These are phyloP conservation scores for Tipula unca DNA, from an alignment of 2,888 invertebrate species.

Conservation along the genomic window DNA sequence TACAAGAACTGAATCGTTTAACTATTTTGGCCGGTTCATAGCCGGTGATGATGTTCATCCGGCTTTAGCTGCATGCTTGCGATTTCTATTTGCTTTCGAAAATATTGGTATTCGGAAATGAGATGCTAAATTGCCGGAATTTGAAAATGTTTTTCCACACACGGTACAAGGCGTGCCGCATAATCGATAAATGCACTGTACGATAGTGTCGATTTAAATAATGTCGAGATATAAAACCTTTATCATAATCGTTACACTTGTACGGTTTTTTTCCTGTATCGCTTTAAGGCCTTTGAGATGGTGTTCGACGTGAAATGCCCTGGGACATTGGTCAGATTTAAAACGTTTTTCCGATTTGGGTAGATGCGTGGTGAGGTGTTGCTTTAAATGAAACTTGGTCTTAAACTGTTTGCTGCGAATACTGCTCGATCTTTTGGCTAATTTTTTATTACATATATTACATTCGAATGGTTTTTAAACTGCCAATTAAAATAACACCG, in stretches of 20 bases:
- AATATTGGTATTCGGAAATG: conserved; percentile 14
- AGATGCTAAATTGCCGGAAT: neutral
- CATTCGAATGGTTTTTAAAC: conserved; percentile 17
- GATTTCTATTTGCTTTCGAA: too few species aligned
- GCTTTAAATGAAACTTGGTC: neutral
- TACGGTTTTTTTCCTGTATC: conserved; percentile 1
- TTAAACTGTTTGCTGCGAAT: conserved; percentile 9
- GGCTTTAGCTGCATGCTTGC: too few species aligned
- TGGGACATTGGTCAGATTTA: neutral
- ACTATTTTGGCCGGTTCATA: too few species aligned
- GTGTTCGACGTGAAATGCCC: neutral
- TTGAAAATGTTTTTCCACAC: neutral
- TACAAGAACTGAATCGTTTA: too few species aligned
- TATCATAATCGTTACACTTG: neutral
- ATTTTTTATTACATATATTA: conserved; percentile 16
- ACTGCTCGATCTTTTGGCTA: neutral
- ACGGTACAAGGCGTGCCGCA: neutral
- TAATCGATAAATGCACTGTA: neutral
- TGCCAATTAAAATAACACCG: neutral
- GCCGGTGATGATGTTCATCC: too few species aligned
- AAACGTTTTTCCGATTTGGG: neutral
- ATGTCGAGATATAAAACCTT: neutral
- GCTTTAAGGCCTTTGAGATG: neutral
- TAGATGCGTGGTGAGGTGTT: neutral
- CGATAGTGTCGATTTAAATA: neutral